Percentiles rank a stretch among this genome's conserved stretches.
Conservation (phyloP, 2,797 vertebrate species). For the Gallinago solitaria region DNA sequence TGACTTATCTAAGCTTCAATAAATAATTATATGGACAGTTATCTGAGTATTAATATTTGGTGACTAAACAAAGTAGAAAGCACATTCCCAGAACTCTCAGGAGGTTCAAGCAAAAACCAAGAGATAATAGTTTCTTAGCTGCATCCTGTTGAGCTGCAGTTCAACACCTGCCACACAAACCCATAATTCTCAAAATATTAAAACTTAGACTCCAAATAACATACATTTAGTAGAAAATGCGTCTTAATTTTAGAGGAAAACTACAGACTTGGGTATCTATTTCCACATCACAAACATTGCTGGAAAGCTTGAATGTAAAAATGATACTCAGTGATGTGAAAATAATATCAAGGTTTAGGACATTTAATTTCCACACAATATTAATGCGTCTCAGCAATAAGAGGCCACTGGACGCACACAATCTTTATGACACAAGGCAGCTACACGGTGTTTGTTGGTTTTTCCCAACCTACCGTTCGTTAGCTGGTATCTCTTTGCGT, state of each 20-base stretch:
- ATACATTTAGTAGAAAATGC: not conserved
- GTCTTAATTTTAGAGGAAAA: not conserved
- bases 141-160: not conserved
- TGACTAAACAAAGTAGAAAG: not conserved
- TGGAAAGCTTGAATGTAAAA: not conserved
- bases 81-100: not conserved
- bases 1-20: not conserved
- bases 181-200: not conserved
- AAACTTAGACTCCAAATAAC: not conserved
- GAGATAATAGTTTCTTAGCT: not conserved
- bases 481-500: constrained; percentile 90
- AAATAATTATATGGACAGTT: not conserved
- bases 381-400: not conserved
- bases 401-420: accelerated
- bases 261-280: not conserved
- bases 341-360: too few relatives aligned
- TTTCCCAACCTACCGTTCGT: constrained; percentile 83
- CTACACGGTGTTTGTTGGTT: accelerated
- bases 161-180: not conserved
- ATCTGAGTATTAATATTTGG: not conserved
- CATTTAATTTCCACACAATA: not conserved
- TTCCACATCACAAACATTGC: not conserved
- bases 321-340: not conserved
- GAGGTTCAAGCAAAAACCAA: not conserved
- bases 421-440: accelerated